Evolutionary conservation across 2,888 invertebrate species (phyloP).

Genomic region (Zele albiditarsus): DNA sequence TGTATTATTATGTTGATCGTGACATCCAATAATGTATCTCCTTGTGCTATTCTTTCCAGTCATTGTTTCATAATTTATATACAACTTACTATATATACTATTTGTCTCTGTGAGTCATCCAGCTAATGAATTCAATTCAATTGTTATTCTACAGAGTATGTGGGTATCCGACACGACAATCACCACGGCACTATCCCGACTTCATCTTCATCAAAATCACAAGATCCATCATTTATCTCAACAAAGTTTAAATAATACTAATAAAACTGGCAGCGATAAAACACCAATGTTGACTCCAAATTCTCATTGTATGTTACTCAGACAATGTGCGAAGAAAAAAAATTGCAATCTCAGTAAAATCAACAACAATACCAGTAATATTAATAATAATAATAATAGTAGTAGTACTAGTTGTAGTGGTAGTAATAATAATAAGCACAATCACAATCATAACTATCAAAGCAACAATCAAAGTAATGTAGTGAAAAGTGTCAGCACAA

Average conservation of each 20-base stretch:
- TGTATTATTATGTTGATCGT: slow-evolving; percentile 1
- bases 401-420: slow-evolving; percentile 46
- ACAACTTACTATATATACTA: slow-evolving; percentile 16
- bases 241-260: slow-evolving; percentile 59
- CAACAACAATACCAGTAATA: slow-evolving; percentile 57
- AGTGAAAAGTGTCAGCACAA: slow-evolving; percentile 38
- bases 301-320: slow-evolving; percentile 53
- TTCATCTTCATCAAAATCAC: slow-evolving; percentile 69
- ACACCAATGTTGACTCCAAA: slow-evolving; percentile 44
- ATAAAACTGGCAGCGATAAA: neutral
- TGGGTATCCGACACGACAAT: slow-evolving; percentile 76
- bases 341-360: slow-evolving; percentile 56
- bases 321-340: slow-evolving; percentile 58
- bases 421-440: slow-evolving; percentile 53
- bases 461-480: slow-evolving; percentile 49
- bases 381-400: slow-evolving; percentile 48
- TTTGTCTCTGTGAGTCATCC: slow-evolving; percentile 32
- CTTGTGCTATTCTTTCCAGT: neutral
- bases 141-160: slow-evolving; percentile 72
- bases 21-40: slow-evolving; percentile 16
- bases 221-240: slow-evolving; percentile 69
- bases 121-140: slow-evolving; percentile 34
- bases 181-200: slow-evolving; percentile 69
- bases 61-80: slow-evolving; percentile 12
- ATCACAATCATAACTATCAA: slow-evolving; percentile 55